phyloP scores from a whole-genome alignment of 2,888 invertebrate genomes.

The Acheta domesticus region DNA sequence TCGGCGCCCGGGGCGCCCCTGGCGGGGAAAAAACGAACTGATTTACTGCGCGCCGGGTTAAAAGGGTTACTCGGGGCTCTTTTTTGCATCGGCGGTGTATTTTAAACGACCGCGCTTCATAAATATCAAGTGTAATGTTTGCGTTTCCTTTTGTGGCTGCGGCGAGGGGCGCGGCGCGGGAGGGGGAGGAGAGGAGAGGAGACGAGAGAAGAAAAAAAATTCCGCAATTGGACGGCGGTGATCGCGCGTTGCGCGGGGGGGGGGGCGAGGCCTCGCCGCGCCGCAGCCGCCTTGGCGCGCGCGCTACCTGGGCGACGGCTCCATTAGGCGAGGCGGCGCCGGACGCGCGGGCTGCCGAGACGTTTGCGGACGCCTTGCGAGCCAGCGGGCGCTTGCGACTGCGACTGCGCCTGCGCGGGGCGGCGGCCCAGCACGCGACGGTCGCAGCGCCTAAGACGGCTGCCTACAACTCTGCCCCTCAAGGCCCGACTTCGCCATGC shows the following conservation, averaged over 20 bases:
- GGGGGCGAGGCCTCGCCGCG: neutral
- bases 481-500: too few species aligned
- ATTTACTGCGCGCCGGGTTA: slow-evolving; percentile 8
- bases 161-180: neutral
- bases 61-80: neutral
- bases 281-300: too few species aligned
- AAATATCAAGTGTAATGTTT: slow-evolving; percentile 18
- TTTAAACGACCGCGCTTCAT: slow-evolving; percentile 1
- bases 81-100: slow-evolving; percentile 11
- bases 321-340: neutral
- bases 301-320: too few species aligned
- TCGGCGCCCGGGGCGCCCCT: neutral
- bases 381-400: neutral
- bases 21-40: neutral
- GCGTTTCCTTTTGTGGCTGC: neutral
- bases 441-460: too few species aligned
- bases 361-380: neutral
- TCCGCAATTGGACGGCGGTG: neutral
- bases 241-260: neutral
- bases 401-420: neutral
- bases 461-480: too few species aligned
- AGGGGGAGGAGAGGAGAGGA: neutral
- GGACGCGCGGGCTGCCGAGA: neutral
- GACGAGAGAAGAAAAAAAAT: neutral
- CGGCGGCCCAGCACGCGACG: neutral